phyloP scores from a whole-genome alignment of 2,888 invertebrate genomes.

The Drosophila subsilvestris region DNA sequence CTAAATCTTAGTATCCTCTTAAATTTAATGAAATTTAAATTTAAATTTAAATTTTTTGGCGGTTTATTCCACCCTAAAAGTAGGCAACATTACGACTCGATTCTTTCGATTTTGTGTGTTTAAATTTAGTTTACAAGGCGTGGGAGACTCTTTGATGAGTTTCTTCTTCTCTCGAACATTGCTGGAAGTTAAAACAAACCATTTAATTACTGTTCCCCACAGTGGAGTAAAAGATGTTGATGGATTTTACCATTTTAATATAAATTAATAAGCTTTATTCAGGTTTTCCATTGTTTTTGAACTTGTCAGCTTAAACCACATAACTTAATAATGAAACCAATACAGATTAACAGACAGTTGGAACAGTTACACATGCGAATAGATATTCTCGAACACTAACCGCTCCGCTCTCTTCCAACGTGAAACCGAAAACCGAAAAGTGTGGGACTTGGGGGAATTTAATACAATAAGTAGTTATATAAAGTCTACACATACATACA shows the following conservation, averaged over 20 bases:
- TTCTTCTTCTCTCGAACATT: not conserved
- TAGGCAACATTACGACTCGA: not conserved
- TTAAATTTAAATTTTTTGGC: not conserved
- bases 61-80: not conserved
- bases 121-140: too few species aligned
- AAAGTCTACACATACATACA: slow-evolving; percentile 16
- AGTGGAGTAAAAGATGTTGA: not conserved
- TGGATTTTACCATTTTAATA: slow-evolving; percentile 46
- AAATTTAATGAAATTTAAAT: not conserved
- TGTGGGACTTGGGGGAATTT: slow-evolving; percentile 23
- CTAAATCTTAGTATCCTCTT: too few species aligned
- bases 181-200: not conserved
- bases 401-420: slow-evolving; percentile 25
- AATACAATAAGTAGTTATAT: slow-evolving; percentile 24
- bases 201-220: not conserved
- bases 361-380: slow-evolving; percentile 25
- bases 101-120: too few species aligned
- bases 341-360: slow-evolving; percentile 67
- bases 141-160: too few species aligned
- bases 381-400: slow-evolving; percentile 30
- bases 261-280: slow-evolving; percentile 76
- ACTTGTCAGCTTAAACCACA: slow-evolving; percentile 80
- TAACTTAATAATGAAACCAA: slow-evolving; percentile 79
- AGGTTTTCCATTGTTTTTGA: slow-evolving; percentile 72
- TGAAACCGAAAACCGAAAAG: slow-evolving; percentile 47